Conservation (phyloP, 2,113 vertebrate species). For the Aplodontia rufa region DNA sequence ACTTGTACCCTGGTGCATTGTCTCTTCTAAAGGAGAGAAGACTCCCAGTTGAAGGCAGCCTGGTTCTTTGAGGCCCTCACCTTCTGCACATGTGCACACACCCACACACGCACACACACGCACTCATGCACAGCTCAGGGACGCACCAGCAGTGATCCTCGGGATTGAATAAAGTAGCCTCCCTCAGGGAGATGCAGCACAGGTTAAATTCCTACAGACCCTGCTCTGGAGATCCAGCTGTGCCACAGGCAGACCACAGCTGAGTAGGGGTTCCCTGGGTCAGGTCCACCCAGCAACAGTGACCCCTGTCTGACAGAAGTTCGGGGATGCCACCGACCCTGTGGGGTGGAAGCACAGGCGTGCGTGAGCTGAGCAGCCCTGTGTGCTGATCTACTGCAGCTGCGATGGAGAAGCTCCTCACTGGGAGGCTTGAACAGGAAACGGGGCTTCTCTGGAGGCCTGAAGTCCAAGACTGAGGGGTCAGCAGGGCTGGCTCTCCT, state of each 20-base stretch:
- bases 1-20: neutral
- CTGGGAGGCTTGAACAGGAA: neutral
- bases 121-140: neutral
- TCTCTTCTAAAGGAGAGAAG: neutral
- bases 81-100: neutral
- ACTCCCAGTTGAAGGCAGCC: neutral
- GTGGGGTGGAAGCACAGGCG: rapidly evolving
- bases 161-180: neutral
- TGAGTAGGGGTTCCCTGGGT: neutral
- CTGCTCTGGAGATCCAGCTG: neutral
- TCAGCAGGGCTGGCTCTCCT: neutral
- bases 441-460: neutral
- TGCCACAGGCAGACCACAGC: neutral
- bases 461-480: neutral
- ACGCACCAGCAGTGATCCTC: neutral
- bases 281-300: no score
- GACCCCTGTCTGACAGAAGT: no score
- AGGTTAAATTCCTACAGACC: neutral
- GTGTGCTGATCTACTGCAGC: neutral
- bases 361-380: rapidly evolving
- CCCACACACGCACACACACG: no score
- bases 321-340: neutral
- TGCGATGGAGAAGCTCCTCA: no score
- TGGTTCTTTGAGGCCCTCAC: neutral
- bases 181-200: neutral